Evolutionary conservation across 2,888 invertebrate species (phyloP), one percentile per base, ranked within the genome.

Genomic region (Lycia hirtaria): DNA sequence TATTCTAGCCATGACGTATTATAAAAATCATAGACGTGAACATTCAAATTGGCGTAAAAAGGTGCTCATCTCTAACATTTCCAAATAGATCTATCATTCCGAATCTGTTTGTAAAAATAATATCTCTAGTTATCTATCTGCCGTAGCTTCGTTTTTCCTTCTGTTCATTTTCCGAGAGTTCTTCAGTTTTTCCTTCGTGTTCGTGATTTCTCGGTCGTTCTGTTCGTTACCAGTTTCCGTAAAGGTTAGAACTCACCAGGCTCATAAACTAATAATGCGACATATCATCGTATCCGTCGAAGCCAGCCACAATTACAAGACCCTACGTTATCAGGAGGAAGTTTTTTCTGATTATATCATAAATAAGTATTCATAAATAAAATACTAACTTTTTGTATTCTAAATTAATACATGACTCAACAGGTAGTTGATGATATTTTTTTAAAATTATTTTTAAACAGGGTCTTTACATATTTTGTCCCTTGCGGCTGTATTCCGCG

Each of bases 131-230:
- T 14, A 47, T 35, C n/a, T 22, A 4, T 4, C 22, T 5, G 5
- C 22, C 1, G 24, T 7, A 17, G 44, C 24, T 1, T 17, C 47
- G 47, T 35, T 47, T 14, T 19, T 35, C 24, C 15, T 26, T 40
- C 20, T 20, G 33, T 55, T 48, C 35, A 41, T 48, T 43, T 37
- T 30, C 22, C 41, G 28, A 35, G 33, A 40, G 50, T 24, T 38
- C 12, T 54, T 32, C 41, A 55, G 33, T 50, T 45, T 56, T 35
- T 33, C 33, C 22, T 17, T 37, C 26, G n/a, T 17, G 17, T 45
- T 51, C 51, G 56, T 56, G 51, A 56, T 56, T 56, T 56, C 45
- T 17, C 50, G 56, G 30, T 12, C 19, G 45, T 38, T 45, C 44
- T 56, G 37, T 47, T 57, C 24, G 41, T 47, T 43, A 41, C 37